These are phyloP conservation scores for Pseudobourletiella spinata DNA, from an alignment of 1,140 invertebrate genomes.

Conservation along the genomic window DNA sequence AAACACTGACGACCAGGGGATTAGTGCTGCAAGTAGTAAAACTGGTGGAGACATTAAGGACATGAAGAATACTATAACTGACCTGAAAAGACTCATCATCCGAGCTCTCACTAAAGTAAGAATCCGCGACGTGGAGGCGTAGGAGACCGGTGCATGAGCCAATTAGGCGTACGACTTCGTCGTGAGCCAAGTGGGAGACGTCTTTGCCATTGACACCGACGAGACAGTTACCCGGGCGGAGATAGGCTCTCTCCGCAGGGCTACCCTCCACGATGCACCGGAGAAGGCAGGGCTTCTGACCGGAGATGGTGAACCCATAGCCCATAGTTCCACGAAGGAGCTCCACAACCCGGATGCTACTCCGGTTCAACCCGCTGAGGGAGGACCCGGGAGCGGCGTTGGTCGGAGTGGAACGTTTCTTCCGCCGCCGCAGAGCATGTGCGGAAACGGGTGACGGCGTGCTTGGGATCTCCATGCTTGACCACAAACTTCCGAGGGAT, in stretches of 20 bases:
- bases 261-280: constrained; percentile 77
- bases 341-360: constrained; percentile 68
- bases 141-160: constrained; percentile 70
- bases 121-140: constrained; percentile 74
- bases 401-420: constrained; percentile 28
- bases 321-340: constrained; percentile 71
- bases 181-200: constrained; percentile 79
- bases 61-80: constrained; percentile 37
- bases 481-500: too few species aligned
- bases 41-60: too few species aligned
- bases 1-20: too few species aligned
- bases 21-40: too few species aligned
- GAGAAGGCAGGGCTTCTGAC: constrained; percentile 79
- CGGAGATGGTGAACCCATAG: constrained; percentile 89
- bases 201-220: constrained; percentile 82
- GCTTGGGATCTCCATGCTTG: constrained; percentile 24
- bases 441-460: constrained; percentile 19
- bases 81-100: constrained; percentile 56
- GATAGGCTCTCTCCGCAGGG: constrained; percentile 71
- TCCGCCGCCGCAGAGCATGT: constrained; percentile 21
- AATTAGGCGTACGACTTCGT: constrained; percentile 83
- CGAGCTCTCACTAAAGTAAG: constrained; percentile 67
- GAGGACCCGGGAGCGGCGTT: constrained; percentile 22
- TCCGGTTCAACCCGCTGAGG: constrained; percentile 30
- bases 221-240: constrained; percentile 81